These are phyloP conservation scores for Ctenoplectra terminalis DNA, from an alignment of 1,140 invertebrate genomes.

Conservation along the genomic window DNA sequence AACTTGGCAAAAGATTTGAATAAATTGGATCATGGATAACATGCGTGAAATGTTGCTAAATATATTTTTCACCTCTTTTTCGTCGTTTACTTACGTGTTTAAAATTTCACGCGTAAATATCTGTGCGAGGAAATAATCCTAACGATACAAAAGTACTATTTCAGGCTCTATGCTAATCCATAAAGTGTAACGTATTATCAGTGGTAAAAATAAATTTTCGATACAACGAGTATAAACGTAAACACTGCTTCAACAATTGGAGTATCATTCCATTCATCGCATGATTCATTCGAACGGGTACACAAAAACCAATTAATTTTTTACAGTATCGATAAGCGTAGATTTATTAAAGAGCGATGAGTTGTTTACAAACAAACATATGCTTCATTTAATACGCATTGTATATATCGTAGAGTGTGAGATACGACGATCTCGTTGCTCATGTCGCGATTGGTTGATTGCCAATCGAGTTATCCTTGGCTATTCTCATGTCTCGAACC, in stretches of 20 bases:
- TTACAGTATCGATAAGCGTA: background rate
- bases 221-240: background rate
- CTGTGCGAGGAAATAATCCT: background rate
- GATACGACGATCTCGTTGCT: background rate
- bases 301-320: background rate
- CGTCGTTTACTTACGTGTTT: background rate
- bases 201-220: background rate
- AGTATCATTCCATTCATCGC: background rate
- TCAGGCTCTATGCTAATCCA: background rate
- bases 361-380: conserved; percentile 46
- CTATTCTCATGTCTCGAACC: conserved; percentile 30
- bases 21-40: background rate
- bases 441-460: conserved; percentile 29
- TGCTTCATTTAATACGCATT: conserved; percentile 23
- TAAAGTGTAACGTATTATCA: background rate
- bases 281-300: background rate
- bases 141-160: too few species aligned
- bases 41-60: background rate
- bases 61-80: background rate
- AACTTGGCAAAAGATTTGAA: conserved; percentile 23
- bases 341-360: background rate
- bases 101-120: background rate
- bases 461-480: conserved; percentile 57
- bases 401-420: background rate
- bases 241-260: too few species aligned